Evolutionary conservation across 1,140 invertebrate species (phyloP).

Genomic region (Araneus ventricosus): DNA sequence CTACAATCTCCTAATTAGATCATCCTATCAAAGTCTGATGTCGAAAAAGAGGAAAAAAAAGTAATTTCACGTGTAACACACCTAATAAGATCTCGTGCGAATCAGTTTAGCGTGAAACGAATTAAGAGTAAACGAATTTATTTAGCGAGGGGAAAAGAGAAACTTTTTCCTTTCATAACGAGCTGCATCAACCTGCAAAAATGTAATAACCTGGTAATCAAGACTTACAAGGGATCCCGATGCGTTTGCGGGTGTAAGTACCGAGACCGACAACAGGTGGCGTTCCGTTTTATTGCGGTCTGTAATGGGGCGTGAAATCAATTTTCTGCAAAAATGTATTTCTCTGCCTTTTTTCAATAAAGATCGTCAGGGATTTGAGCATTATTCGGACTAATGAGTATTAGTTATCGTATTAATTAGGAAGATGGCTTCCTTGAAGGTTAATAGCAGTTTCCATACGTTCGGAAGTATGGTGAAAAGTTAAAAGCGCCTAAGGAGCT

Average conservation of each 20-base stretch:
- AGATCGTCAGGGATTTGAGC: background rate
- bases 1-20: background rate
- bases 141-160: background rate
- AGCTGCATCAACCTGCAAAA: background rate
- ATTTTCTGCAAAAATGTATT: background rate
- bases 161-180: background rate
- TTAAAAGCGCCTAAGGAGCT: no score
- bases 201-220: constrained; percentile 1
- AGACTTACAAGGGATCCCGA: background rate
- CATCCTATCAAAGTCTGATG: background rate
- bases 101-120: background rate
- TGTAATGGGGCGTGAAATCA: background rate
- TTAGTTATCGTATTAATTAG: no score
- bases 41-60: background rate
- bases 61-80: background rate
- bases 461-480: no score
- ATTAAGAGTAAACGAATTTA: constrained; percentile 7
- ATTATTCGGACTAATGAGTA: background rate
- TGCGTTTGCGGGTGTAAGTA: background rate
- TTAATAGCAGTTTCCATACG: no score
- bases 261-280: background rate
- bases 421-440: no score
- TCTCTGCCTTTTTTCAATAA: background rate
- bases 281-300: background rate
- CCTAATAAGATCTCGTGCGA: background rate